Percentiles rank a stretch among this genome's conserved stretches.
These are phyloP conservation scores for Ctenosaura bakeri DNA, from an alignment of 2,797 vertebrate genomes.

Conservation along the genomic window DNA sequence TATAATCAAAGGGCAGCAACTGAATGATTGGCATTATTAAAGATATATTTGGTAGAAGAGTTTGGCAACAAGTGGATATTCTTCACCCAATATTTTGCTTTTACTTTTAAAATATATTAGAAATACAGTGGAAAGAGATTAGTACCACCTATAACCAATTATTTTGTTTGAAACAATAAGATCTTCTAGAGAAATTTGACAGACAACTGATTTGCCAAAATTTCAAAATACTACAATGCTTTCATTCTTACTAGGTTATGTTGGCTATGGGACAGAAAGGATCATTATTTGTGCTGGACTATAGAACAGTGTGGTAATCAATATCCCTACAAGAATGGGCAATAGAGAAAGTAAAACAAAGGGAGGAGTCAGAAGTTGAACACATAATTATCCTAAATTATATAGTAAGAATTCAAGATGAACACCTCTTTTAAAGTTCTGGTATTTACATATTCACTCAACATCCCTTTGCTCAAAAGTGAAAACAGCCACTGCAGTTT, in stretches of 20 bases:
- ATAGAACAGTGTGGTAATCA: too few species aligned
- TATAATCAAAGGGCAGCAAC: too few species aligned
- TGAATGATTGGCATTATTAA: neutral
- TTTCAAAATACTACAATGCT: too few species aligned
- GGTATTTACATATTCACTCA: neutral
- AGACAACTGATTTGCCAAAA: too few species aligned
- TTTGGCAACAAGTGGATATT: neutral
- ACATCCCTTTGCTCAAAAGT: neutral
- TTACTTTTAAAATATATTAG: too few species aligned
- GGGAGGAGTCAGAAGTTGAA: neutral
- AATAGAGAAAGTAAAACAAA: neutral
- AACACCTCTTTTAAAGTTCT: neutral
- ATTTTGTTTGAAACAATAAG: too few species aligned
- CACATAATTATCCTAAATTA: neutral
- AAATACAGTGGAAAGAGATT: too few species aligned
- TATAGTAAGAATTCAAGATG: neutral
- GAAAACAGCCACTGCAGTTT: neutral
- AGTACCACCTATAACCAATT: too few species aligned
- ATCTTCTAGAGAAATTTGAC: too few species aligned
- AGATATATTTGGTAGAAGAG: neutral
- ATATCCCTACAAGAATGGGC: neutral
- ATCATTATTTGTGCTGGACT: too few species aligned
- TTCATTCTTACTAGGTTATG: too few species aligned
- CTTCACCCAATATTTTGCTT: neutral
- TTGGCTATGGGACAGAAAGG: too few species aligned